phyloP scores from a whole-genome alignment of 2,888 invertebrate genomes.

The Caenorhabditis panamensis region DNA sequence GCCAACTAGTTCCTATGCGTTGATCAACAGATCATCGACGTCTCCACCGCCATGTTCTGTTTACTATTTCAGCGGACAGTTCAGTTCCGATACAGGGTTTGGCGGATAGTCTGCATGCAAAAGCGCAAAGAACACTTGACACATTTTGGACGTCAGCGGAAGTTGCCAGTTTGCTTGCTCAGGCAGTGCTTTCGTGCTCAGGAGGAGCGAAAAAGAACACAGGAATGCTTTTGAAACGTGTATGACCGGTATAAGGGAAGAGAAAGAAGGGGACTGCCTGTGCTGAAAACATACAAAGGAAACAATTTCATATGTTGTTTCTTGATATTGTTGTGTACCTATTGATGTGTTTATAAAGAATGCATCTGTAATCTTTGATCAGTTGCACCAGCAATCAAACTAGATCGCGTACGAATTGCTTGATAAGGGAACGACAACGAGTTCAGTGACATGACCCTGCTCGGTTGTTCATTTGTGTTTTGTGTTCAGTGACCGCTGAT shows the following conservation, averaged over 20 bases:
- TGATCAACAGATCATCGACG: constrained; percentile 26
- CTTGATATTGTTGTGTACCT: background rate
- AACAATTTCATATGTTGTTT: background rate
- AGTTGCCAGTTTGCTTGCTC: constrained; percentile 42
- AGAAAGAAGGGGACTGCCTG: too few species aligned
- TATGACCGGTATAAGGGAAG: background rate
- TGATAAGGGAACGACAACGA: constrained; percentile 20
- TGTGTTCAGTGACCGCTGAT: constrained; percentile 19
- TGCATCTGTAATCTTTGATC: constrained; percentile 31
- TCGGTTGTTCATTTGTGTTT: constrained; percentile 13
- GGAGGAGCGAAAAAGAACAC: constrained; percentile 7
- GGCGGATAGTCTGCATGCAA: constrained; percentile 4
- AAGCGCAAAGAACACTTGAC: constrained; percentile 47
- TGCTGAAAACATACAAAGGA: too few species aligned
- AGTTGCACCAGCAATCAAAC: constrained; percentile 11
- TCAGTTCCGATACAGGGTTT: too few species aligned
- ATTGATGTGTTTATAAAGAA: background rate
- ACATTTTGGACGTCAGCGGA: constrained; percentile 48
- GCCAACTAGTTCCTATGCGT: constrained; percentile 34
- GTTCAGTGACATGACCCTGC: constrained; percentile 47
- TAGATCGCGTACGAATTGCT: background rate
- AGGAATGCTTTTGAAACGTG: constrained; percentile 16
- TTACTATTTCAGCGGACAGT: constrained; percentile 12
- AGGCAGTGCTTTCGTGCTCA: constrained; percentile 22
- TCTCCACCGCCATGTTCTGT: background rate